Evolutionary conservation across 2,888 invertebrate species (phyloP).

Genomic region (Cotesia congregata): DNA sequence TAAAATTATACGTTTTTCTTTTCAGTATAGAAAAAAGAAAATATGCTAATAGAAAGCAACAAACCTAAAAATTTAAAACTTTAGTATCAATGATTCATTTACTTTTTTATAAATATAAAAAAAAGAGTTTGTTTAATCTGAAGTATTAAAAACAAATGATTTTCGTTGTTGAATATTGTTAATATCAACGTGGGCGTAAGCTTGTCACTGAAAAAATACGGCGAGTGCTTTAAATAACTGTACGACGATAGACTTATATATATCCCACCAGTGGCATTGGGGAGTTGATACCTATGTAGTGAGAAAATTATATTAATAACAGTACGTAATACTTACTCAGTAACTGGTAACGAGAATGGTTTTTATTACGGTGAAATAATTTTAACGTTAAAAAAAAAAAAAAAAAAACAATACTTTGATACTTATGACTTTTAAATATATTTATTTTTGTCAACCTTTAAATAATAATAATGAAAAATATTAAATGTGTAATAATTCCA

Average conservation of each 20-base stretch:
- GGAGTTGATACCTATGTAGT: background rate
- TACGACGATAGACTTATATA: slow-evolving; percentile 11
- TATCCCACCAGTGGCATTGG: slow-evolving; percentile 1
- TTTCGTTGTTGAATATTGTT: background rate
- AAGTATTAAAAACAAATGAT: too few relatives aligned
- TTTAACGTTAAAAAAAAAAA: background rate
- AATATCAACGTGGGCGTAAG: slow-evolving; percentile 30
- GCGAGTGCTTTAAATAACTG: slow-evolving; percentile 39
- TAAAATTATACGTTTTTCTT: too few relatives aligned
- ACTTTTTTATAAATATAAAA: too few relatives aligned
- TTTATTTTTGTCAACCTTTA: background rate
- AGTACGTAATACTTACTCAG: background rate
- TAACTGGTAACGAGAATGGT: background rate
- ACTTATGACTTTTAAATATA: background rate
- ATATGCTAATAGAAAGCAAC: too few relatives aligned
- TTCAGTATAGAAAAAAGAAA: too few relatives aligned
- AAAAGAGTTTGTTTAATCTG: too few relatives aligned
- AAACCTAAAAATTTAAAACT: too few relatives aligned
- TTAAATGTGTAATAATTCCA: background rate
- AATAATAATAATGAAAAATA: background rate
- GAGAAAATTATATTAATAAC: background rate
- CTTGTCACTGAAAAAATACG: slow-evolving; percentile 37
- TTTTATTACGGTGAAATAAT: background rate
- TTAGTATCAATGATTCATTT: too few relatives aligned
- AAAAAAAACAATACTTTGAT: background rate